Evolutionary conservation across 2,113 vertebrate species (phyloP).

Genomic region (Neodon shergylaensis): DNA sequence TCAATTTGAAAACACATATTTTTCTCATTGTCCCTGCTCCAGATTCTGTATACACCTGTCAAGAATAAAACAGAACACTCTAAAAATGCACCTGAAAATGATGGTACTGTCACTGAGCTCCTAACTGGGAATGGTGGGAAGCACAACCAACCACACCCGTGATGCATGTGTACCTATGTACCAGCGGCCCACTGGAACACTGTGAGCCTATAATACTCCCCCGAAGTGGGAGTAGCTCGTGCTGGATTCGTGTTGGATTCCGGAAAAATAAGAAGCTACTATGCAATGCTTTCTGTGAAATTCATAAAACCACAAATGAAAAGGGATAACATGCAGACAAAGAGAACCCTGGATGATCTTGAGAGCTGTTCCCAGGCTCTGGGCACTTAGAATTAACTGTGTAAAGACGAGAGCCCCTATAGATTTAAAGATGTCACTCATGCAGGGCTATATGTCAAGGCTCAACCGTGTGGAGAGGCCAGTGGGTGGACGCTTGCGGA

Average conservation of each 20-base stretch:
- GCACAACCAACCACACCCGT: not conserved
- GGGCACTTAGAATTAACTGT: not conserved
- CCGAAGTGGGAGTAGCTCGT: not conserved
- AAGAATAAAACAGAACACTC: not conserved
- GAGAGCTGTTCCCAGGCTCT: not conserved
- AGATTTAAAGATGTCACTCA: no score
- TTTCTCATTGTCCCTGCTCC: not conserved
- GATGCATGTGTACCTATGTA: not conserved
- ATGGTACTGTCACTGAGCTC: not conserved
- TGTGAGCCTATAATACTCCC: not conserved
- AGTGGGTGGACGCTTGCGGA: not conserved
- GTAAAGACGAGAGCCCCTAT: not conserved
- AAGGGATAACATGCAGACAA: not conserved
- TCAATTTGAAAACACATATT: not conserved
- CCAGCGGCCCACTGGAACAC: not conserved
- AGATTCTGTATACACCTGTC: not conserved
- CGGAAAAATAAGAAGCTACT: not conserved
- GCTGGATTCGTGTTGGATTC: not conserved
- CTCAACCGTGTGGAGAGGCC: rapidly evolving
- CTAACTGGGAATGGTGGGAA: not conserved
- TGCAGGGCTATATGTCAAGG: no score
- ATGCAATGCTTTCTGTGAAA: not conserved
- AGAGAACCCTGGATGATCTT: not conserved
- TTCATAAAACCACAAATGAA: not conserved
- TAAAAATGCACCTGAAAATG: constrained; percentile 2